These are phyloP conservation scores for Acipenser oxyrinchus DNA, from an alignment of 2,797 vertebrate species.

Conservation along the genomic window DNA sequence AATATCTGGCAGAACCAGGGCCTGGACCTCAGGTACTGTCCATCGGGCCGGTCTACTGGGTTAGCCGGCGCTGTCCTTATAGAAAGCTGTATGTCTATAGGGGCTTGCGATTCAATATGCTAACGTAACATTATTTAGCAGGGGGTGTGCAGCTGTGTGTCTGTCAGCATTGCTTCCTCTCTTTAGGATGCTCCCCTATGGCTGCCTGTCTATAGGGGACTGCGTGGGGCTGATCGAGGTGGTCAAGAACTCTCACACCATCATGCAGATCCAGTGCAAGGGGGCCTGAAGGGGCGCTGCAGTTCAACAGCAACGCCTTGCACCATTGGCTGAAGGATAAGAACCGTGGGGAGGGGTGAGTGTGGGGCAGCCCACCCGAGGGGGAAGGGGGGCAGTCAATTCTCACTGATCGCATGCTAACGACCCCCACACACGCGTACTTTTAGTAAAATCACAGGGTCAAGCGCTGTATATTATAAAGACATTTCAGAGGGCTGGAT, in stretches of 20 bases:
- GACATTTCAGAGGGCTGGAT: too few species aligned
- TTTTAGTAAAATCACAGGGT: too few species aligned
- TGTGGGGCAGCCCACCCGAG: background rate
- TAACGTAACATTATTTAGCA: too few species aligned
- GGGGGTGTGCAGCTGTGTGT: background rate
- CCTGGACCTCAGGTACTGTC: conserved; percentile 54
- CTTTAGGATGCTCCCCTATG: conserved; percentile 71
- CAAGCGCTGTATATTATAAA: too few species aligned
- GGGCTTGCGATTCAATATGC: too few species aligned
- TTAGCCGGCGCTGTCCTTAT: background rate
- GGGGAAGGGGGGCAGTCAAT: background rate
- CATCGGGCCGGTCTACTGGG: background rate
- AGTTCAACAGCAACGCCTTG: conserved; percentile 74
- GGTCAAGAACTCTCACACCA: conserved; percentile 72
- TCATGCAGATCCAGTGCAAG: conserved; percentile 84
- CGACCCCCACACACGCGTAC: too few species aligned
- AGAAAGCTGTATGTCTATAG: too few species aligned
- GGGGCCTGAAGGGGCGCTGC: conserved; percentile 73
- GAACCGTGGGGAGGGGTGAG: conserved; percentile 73
- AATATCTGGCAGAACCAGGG: conserved; percentile 70
- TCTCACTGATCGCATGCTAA: background rate
- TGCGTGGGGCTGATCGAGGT: conserved; percentile 76
- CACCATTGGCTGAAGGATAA: conserved; percentile 77
- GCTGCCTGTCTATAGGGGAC: conserved; percentile 73
- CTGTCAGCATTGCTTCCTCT: too few species aligned